Evolutionary conservation across 2,888 invertebrate genomes (phyloP).

Genomic region (Ctenicera cuprea): DNA sequence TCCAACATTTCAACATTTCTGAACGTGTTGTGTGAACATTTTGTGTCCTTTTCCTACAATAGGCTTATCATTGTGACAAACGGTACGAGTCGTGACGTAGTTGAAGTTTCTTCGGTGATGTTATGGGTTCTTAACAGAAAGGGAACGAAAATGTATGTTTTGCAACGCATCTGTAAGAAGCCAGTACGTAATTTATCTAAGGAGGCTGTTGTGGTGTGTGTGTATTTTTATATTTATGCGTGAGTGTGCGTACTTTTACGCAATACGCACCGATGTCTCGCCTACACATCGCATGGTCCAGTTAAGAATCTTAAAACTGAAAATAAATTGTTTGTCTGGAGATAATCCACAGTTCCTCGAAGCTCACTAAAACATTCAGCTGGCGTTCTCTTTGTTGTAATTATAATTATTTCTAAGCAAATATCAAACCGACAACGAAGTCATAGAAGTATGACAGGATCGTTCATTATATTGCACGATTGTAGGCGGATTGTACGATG

Average conservation of each 20-base stretch:
- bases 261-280: conserved; percentile 50
- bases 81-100: neutral
- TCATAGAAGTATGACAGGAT: conserved; percentile 35
- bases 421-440: conserved; percentile 39
- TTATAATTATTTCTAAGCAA: conserved; percentile 41
- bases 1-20: conserved; percentile 25
- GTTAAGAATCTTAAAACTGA: conserved; percentile 47
- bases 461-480: conserved; percentile 40
- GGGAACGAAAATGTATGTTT: conserved; percentile 35
- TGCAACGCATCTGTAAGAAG: conserved; percentile 43
- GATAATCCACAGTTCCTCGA: conserved; percentile 31
- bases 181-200: conserved; percentile 53
- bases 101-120: conserved; percentile 1
- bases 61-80: neutral
- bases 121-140: conserved; percentile 8
- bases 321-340: conserved; percentile 48
- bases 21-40: conserved; percentile 3
- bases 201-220: conserved; percentile 54
- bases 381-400: conserved; percentile 20
- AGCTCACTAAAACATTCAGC: conserved; percentile 14
- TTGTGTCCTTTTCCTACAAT: conserved; percentile 16
- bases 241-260: conserved; percentile 53
- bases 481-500: conserved; percentile 38
- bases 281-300: conserved; percentile 53
- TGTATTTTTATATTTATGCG: conserved; percentile 55